Conservation (phyloP, 2,113 vertebrate species). For the Mus pahari region DNA sequence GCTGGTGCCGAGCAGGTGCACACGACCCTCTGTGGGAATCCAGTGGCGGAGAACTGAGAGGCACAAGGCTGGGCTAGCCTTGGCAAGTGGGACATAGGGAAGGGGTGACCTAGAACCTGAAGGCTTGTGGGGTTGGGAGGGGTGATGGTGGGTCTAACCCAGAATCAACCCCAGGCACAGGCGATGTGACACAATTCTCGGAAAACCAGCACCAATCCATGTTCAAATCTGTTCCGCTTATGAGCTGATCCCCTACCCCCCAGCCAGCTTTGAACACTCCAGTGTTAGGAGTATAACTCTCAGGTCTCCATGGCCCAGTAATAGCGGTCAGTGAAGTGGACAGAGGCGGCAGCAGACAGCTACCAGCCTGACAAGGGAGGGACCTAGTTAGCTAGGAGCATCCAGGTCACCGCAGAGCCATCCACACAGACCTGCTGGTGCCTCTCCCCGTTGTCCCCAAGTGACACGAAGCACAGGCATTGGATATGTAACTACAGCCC, state of each 20-base stretch:
- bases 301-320: neutral
- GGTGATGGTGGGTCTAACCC: too few relatives aligned
- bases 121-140: fast-evolving
- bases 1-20: neutral
- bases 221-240: neutral
- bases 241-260: fast-evolving
- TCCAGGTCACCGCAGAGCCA: neutral
- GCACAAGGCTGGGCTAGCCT: fast-evolving
- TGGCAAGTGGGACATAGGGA: fast-evolving
- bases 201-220: neutral
- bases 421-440: neutral
- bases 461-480: neutral
- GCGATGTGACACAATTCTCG: fast-evolving
- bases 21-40: fast-evolving
- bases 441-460: neutral
- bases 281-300: neutral
- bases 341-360: neutral
- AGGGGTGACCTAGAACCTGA: fast-evolving
- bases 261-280: neutral
- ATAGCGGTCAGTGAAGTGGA: neutral
- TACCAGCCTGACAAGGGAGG: neutral
- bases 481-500: neutral
- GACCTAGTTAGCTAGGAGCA: neutral
- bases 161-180: neutral
- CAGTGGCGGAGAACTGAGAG: neutral